A percentile compares a stretch with the other conserved stretches of the same genome.
Conservation (phyloP, 2,113 vertebrate species). For the Nerophis ophidion region DNA sequence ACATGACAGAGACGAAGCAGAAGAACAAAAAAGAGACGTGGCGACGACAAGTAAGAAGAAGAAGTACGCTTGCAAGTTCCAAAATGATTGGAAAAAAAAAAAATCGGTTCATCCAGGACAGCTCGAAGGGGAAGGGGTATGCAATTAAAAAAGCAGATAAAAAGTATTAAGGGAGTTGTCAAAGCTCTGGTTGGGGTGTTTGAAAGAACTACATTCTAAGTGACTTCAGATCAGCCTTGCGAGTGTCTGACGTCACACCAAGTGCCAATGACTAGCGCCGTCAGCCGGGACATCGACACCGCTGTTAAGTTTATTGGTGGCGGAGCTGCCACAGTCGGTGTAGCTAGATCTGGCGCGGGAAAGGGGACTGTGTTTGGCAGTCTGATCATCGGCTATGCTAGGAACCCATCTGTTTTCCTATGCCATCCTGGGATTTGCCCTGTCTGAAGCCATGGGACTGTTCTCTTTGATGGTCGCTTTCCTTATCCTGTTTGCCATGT, state of each 20-base stretch:
- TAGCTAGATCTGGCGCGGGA: constrained; percentile 97
- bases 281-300: constrained; percentile 96
- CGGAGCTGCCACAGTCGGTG: constrained; percentile 96
- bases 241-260: not conserved
- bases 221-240: not conserved
- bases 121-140: no score
- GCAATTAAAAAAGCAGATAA: not conserved
- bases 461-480: constrained; percentile 99
- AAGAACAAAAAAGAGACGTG: no score
- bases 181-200: constrained; percentile 25
- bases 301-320: constrained; percentile 99
- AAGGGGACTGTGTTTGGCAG: constrained; percentile 98
- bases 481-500: constrained; percentile 99
- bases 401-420: constrained; percentile 99
- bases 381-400: constrained; percentile 99
- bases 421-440: constrained; percentile 97
- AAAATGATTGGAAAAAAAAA: no score
- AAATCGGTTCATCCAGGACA: no score
- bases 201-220: not conserved
- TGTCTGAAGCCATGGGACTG: constrained; percentile 99
- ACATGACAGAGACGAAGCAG: no score
- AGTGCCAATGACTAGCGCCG: constrained; percentile 75
- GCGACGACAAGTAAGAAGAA: no score
- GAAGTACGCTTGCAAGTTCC: no score
- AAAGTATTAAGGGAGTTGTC: constrained; percentile 7